phyloP scores from a whole-genome alignment of 1,140 invertebrate genomes.

The Vanessa atalanta region DNA sequence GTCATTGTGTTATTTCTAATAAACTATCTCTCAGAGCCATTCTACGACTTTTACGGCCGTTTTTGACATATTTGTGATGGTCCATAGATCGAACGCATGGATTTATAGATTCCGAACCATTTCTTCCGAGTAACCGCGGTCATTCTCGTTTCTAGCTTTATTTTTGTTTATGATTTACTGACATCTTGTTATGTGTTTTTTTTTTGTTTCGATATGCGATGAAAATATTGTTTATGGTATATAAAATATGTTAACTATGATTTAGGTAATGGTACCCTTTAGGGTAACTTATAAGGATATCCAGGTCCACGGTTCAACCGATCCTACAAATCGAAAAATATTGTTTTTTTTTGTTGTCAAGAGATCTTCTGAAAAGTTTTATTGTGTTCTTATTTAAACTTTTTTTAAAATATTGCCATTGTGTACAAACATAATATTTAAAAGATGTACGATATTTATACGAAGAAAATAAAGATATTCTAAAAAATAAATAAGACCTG shows the following conservation, averaged over 20 bases:
- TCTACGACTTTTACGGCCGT: conserved; percentile 62
- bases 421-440: too few relatives aligned
- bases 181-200: conserved; percentile 45
- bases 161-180: conserved; percentile 69
- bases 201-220: conserved; percentile 30
- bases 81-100: conserved; percentile 57
- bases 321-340: too few relatives aligned
- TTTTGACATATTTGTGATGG: conserved; percentile 73
- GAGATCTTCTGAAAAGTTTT: too few relatives aligned
- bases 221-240: conserved; percentile 10
- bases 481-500: too few relatives aligned
- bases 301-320: too few relatives aligned
- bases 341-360: too few relatives aligned
- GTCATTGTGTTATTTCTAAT: conserved; percentile 64
- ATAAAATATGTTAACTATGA: neutral
- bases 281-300: too few relatives aligned
- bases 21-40: conserved; percentile 62
- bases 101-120: conserved; percentile 73
- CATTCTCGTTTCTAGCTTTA: conserved; percentile 55
- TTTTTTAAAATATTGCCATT: too few relatives aligned
- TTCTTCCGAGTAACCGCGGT: conserved; percentile 59
- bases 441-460: too few relatives aligned
- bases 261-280: too few relatives aligned
- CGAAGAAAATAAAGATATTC: too few relatives aligned
- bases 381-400: too few relatives aligned